These are phyloP conservation scores for Chrysomela aeneicollis DNA, from an alignment of 2,888 invertebrate genomes.

Conservation along the genomic window DNA sequence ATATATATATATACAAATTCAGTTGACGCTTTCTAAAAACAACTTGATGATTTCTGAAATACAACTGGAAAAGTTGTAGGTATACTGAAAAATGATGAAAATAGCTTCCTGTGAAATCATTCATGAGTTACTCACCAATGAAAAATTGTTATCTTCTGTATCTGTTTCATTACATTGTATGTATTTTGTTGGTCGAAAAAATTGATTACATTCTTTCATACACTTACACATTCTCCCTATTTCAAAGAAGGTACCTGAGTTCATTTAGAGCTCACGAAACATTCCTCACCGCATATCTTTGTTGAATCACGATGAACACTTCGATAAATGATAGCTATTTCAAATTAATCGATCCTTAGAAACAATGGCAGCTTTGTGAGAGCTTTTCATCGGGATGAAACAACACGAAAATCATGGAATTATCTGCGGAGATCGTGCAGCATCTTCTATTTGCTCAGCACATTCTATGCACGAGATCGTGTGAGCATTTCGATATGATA, in stretches of 20 bases:
- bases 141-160: too few species aligned
- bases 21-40: too few species aligned
- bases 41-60: too few species aligned
- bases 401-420: slow-evolving; percentile 31
- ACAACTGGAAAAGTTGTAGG: too few species aligned
- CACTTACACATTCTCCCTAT: too few species aligned
- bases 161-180: too few species aligned
- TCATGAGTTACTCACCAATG: too few species aligned
- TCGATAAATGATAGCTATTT: slow-evolving; percentile 16
- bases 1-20: too few species aligned
- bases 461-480: slow-evolving; percentile 21
- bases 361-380: slow-evolving; percentile 26
- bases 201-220: too few species aligned
- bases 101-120: too few species aligned
- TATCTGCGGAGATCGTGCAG: slow-evolving; percentile 15
- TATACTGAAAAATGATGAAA: too few species aligned
- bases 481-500: slow-evolving; percentile 18
- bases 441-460: slow-evolving; percentile 14
- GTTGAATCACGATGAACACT: slow-evolving; percentile 29
- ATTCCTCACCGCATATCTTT: slow-evolving; percentile 27
- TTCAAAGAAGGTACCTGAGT: not conserved
- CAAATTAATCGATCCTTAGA: slow-evolving; percentile 23
- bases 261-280: slow-evolving; percentile 22
- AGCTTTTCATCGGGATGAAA: slow-evolving; percentile 25
- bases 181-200: too few species aligned